These are phyloP conservation scores for Tethya wilhelma DNA, from an alignment of 37 sponge, comb jelly and placozoan species.

Conservation along the genomic window DNA sequence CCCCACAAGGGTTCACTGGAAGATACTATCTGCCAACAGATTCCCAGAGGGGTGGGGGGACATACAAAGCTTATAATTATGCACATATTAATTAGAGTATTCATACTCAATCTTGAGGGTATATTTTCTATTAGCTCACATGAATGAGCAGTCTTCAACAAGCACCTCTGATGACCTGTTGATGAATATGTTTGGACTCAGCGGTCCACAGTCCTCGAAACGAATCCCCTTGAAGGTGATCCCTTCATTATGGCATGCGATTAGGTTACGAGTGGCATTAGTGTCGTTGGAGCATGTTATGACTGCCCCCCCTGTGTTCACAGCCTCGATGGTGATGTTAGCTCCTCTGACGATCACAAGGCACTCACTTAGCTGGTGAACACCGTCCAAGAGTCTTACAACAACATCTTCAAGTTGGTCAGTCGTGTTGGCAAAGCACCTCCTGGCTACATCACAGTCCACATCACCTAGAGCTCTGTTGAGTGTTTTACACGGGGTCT, in stretches of 20 bases:
- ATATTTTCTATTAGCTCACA: constrained; percentile 31
- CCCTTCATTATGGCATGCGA: constrained; percentile 1
- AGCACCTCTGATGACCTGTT: constrained; percentile 19
- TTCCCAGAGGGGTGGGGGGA: too few species aligned
- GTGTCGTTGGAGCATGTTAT: constrained; percentile 43
- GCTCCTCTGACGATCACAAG: neutral
- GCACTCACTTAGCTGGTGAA: constrained; percentile 7
- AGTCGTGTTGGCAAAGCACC: neutral
- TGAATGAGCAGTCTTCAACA: constrained; percentile 62
- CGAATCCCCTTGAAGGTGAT: constrained; percentile 52
- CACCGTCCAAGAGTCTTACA: constrained; percentile 8
- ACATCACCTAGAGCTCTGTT: constrained; percentile 27
- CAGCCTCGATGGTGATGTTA: constrained; percentile 57
- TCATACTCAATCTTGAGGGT: neutral
- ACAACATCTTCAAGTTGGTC: neutral
- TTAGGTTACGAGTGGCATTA: constrained; percentile 38
- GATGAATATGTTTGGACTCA: constrained; percentile 61
- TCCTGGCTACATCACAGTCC: neutral
- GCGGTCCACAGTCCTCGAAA: constrained; percentile 68
- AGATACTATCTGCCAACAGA: too few species aligned
- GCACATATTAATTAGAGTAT: neutral
- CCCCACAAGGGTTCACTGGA: too few species aligned
- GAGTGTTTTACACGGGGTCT: constrained; percentile 24
- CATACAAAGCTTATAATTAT: too few species aligned
- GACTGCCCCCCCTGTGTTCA: constrained; percentile 13